A percentile compares a stretch with the other conserved stretches of the same genome.
Evolutionary conservation across 2,888 invertebrate genomes (phyloP).

Genomic region (Dynastes tityus): DNA sequence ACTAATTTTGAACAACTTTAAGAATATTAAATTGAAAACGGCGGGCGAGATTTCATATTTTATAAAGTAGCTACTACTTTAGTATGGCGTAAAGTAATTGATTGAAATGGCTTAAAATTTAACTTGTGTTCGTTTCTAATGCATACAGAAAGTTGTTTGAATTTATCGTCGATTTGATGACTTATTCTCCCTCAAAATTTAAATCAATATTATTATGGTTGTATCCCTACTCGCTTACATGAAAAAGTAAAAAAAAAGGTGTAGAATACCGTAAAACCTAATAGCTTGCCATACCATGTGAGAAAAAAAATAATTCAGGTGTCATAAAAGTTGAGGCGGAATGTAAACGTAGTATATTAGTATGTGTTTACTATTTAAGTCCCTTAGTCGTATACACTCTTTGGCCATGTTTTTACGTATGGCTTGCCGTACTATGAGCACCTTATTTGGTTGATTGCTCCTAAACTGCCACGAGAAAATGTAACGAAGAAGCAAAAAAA

Average conservation of each 20-base stretch:
- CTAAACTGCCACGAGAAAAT: conserved; percentile 41
- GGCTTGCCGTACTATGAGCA: neutral
- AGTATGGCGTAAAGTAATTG: too few relatives aligned
- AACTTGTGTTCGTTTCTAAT: too few relatives aligned
- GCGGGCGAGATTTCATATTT: too few relatives aligned
- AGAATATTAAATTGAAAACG: too few relatives aligned
- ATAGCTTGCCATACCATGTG: conserved; percentile 7
- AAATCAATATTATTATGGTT: too few relatives aligned
- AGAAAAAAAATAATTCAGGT: conserved; percentile 43
- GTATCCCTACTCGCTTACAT: too few relatives aligned
- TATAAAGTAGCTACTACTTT: too few relatives aligned
- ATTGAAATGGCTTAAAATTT: too few relatives aligned
- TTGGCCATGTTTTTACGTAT: conserved; percentile 6
- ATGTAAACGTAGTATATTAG: conserved; percentile 34
- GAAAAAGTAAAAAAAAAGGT: neutral
- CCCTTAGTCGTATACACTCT: conserved; percentile 9
- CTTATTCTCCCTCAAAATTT: neutral
- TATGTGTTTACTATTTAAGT: conserved; percentile 44
- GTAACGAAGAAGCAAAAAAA: neutral
- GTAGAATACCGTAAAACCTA: conserved; percentile 37
- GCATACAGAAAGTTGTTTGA: too few relatives aligned
- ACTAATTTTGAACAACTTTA: too few relatives aligned
- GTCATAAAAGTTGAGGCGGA: conserved; percentile 33
- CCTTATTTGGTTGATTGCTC: conserved; percentile 50
- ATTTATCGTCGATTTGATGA: too few relatives aligned